Evolutionary conservation across 1,140 invertebrate species (phyloP), one percentile per base, ranked within the genome.

Genomic region (Aphelinus atriplicis): DNA sequence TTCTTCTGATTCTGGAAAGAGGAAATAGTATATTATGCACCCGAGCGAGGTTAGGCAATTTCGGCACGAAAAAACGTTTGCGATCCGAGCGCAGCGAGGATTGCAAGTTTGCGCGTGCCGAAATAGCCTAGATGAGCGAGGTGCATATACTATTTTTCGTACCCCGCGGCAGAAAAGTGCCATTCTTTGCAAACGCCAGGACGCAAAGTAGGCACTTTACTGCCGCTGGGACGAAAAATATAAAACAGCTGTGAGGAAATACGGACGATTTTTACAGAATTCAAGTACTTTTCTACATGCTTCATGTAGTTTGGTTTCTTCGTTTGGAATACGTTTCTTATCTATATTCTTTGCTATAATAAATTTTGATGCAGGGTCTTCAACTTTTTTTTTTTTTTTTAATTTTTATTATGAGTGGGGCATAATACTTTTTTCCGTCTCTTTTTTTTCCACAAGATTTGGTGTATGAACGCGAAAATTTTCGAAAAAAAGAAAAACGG

Each of bases 291-390:
- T 86, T 67, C 88, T 83, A 73, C 91, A 91, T 0, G 89, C 89
- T 1, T 85, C 77, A 75, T 92, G 91, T 7, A 92, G 83, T 2
- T 78, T 75, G 10, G 90, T 91, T 83, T 92, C 91, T 45, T 91
- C 91, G 84, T 90, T 91, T 6, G 64, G 78, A 82, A 92, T 26
- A 26, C 26, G 91, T 10, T 81, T 86, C 76, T 88, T 90, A 80
- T 82, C 73, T 58, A 86, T 78, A 58, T 84, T 84, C 72, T 77
- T 75, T 43, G 80, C 71, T 53, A 78, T 76, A 58, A n/a, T 4
- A 10, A 68, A 53, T 26, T 48, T 47, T 48, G 65, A 0, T 46
- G 5, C 2, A 57, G 3, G 2, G 45, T 64, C 57, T 7, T 47
- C 47, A 26, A 6, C 7, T 9, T 70, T 70, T 0, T 4, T 1